Conservation (phyloP, 2,797 vertebrate genomes). For the Melopsittacus undulatus region DNA sequence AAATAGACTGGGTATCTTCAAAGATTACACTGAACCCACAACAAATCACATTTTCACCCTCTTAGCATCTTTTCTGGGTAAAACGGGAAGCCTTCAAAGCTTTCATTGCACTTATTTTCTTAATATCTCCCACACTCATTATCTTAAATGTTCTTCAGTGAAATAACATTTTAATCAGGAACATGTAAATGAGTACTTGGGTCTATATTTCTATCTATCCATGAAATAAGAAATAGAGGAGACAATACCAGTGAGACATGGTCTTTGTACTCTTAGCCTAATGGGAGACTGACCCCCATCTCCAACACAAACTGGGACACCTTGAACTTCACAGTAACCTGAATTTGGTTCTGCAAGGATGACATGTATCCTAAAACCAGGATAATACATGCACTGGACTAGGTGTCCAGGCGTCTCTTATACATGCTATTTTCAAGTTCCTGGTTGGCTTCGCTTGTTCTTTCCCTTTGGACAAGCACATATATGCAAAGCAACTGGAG, state of each 20-base stretch:
- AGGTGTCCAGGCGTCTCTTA: not conserved
- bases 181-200: not conserved
- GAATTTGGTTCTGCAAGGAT: not conserved
- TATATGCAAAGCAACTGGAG: not conserved
- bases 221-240: not conserved
- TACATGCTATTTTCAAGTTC: rapidly evolving
- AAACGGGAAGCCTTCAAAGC: not conserved
- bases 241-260: not conserved
- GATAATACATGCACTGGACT: not conserved
- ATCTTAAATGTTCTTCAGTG: not conserved
- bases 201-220: not conserved
- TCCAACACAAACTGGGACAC: not conserved
- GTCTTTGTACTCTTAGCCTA: not conserved
- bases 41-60: not conserved
- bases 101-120: not conserved
- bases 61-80: not conserved
- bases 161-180: not conserved
- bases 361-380: not conserved
- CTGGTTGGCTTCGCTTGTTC: not conserved
- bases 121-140: not conserved
- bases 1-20: not conserved
- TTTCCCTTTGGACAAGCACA: not conserved
- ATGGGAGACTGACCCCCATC: not conserved
- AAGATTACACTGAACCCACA: not conserved
- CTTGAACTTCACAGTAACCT: not conserved